Conservation (phyloP, 2,888 invertebrate species). For the Stramonita haemastoma region DNA sequence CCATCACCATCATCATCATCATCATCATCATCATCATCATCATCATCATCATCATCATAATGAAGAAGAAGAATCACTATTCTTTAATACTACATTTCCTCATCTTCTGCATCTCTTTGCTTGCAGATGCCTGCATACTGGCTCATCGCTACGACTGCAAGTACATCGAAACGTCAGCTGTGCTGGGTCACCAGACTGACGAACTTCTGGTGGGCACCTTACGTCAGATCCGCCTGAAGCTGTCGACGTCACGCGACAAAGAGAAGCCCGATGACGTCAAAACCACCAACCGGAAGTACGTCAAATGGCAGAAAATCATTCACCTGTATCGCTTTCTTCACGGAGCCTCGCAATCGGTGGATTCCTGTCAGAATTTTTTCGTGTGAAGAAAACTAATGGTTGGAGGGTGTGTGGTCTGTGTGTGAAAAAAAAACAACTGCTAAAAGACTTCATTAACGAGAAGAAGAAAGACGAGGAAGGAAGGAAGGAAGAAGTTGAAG, state of each 20-base stretch:
- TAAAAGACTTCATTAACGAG: no score
- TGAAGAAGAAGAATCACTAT: no score
- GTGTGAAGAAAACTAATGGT: background rate
- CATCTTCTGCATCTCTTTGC: no score
- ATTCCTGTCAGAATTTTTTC: slow-evolving; percentile 24
- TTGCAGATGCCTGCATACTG: slow-evolving; percentile 61
- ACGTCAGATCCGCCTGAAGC: slow-evolving; percentile 90
- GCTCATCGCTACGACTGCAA: slow-evolving; percentile 84
- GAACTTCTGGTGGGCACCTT: slow-evolving; percentile 94
- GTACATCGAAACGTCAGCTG: slow-evolving; percentile 96
- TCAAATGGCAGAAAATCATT: background rate
- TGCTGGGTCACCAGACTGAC: slow-evolving; percentile 97
- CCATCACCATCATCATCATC: no score
- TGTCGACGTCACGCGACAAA: slow-evolving; percentile 41
- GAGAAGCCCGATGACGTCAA: background rate
- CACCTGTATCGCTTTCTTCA: slow-evolving; percentile 18
- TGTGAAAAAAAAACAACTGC: background rate
- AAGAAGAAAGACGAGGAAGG: no score
- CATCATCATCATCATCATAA: no score
- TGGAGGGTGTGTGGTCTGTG: background rate
- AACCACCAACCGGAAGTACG: background rate
- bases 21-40: no score
- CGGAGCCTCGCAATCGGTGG: background rate
- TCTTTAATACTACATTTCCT: no score
- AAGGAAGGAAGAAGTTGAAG: no score